Base-by-base conservation (phyloP, 2,888 invertebrate genomes). In the Hemistola chrysoprasaria region DNA sequence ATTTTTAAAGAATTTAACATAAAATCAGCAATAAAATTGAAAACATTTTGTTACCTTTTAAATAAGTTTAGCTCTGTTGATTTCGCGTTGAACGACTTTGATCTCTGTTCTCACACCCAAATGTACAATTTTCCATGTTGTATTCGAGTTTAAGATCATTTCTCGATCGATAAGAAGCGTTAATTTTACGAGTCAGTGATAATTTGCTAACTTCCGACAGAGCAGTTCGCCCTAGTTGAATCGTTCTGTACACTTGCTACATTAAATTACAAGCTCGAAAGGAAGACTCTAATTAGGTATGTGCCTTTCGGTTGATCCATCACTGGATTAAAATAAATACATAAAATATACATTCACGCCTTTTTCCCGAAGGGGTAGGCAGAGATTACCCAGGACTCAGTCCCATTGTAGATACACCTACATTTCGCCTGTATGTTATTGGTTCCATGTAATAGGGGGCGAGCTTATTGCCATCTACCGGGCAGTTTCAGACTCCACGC, bases 121-220 rank as follows among this genome's bases (percentile, higher is more conserved):
- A 66, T 71, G 77, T 63, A 63, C 69, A 80, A 67, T 69, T 70
- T 82, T 58, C 71, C 59, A 45, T 64, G 70, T 47, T 44, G 47
- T 25, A 49, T 53, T 53, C 35, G 47, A 61, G 64, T 71, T 59
- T 62, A 70, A 83, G 83, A 86, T 86, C 78, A 86, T 85, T 81
- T 82, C 74, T 79, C 71, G 76, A 78, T 81, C 85, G 88, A 88
- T 88, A 88, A 86, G 85, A 79, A 81, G 84, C 83, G 88, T 87
- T 88, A 87, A 87, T 87, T 88, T 88, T 87, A 88, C 87, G 87
- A 88, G 74, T 76, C 80, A 84, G 84, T 84, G 88, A 88, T 88
- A 88, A 88, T 88, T 88, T 87, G 87, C 84, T 81, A 86, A 88
- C 88, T 88, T 88, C 88, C 87, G 88, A 86, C 86, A 77, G 81